Evolutionary conservation across 1,140 invertebrate species (phyloP).

Genomic region (Daktulosphaira vitifoliae): DNA sequence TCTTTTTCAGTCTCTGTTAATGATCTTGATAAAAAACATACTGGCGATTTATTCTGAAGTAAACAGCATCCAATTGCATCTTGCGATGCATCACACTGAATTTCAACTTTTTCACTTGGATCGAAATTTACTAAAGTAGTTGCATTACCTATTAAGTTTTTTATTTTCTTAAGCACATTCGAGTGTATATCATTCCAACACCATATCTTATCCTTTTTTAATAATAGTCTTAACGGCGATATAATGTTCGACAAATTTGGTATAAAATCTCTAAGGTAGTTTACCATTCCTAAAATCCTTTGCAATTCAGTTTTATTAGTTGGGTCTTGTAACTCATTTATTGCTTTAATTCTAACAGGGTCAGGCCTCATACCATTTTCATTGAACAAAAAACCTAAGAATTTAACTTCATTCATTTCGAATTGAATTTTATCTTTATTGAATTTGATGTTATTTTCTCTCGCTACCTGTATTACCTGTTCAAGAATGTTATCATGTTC

Average conservation of each 20-base stretch:
- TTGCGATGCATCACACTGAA: too few relatives aligned
- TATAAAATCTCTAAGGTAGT: conserved; percentile 43
- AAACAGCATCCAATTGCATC: conserved; percentile 38
- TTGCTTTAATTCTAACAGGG: conserved; percentile 42
- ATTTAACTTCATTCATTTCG: conserved; percentile 40
- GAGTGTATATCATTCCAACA: conserved; percentile 42
- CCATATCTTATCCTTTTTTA: conserved; percentile 43
- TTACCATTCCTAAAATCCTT: conserved; percentile 42
- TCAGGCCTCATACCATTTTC: conserved; percentile 42
- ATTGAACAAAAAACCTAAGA: conserved; percentile 42
- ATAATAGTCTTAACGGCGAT: conserved; percentile 41
- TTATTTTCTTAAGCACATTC: conserved; percentile 41
- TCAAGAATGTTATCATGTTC: conserved; percentile 38
- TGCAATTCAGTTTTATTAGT: conserved; percentile 41
- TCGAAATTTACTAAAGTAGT: conserved; percentile 37
- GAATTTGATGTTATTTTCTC: conserved; percentile 42
- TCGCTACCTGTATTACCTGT: conserved; percentile 40
- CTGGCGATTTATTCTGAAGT: conserved; percentile 37
- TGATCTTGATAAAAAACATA: conserved; percentile 37
- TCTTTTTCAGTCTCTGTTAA: conserved; percentile 36
- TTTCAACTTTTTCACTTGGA: too few relatives aligned
- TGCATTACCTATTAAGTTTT: conserved; percentile 42
- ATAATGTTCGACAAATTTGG: conserved; percentile 43
- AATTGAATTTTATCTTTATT: conserved; percentile 44
- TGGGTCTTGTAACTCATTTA: conserved; percentile 41